Base-by-base conservation (phyloP, 92 coral and sea anemone species). In the Hydrozoanthus gracilis region DNA sequence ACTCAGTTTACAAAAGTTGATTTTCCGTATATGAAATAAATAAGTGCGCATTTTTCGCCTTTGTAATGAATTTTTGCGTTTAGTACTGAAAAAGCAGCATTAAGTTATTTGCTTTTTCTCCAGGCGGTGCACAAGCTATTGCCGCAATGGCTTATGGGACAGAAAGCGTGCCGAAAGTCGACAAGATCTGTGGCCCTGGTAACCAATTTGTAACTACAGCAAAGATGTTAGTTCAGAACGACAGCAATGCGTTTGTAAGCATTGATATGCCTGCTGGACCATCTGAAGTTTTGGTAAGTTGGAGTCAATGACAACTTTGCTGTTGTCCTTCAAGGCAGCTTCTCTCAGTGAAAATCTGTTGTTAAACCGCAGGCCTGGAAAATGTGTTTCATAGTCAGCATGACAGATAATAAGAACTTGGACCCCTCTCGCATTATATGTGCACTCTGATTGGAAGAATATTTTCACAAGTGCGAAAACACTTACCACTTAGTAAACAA, bases 91-190 rank as follows among this genome's bases (percentile, higher is more conserved):
- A 27, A 27, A 27, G 48, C 44, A 27, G 4, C 48, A 17, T 35
- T 68, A 68, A 68, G 8, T 8, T 17, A 3, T 35, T 6, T 55
- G 51, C 12, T 49, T 60, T 3, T n/a, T n/a, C 5, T 45, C 58
- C 50, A 86, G 92, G 92, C 14, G 92, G 92, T 47, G 92, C 92
- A 47, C 92, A 90, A 55, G 92, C 92, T 45, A 55, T 90, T 39
- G 91, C 92, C 3, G 92, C 92, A 73, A 90, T 87, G 93, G 91
- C 93, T 48, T 91, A 90, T 60, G 93, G 93, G 84, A 91, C 91
- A 35, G 89, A 91, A 56, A 82, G 79, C 64, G 88, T 91, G 8
- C 91, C 93, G 15, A 83, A 87, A 76, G 92, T 91, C 39, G 93
- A 91, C 88, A 87, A 87, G 82, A 84, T 91, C 76, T 83, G 91